Percentiles rank a stretch among this genome's conserved stretches.
These are phyloP conservation scores for Drosophila insularis DNA, from an alignment of 1,140 invertebrate species.

Conservation along the genomic window DNA sequence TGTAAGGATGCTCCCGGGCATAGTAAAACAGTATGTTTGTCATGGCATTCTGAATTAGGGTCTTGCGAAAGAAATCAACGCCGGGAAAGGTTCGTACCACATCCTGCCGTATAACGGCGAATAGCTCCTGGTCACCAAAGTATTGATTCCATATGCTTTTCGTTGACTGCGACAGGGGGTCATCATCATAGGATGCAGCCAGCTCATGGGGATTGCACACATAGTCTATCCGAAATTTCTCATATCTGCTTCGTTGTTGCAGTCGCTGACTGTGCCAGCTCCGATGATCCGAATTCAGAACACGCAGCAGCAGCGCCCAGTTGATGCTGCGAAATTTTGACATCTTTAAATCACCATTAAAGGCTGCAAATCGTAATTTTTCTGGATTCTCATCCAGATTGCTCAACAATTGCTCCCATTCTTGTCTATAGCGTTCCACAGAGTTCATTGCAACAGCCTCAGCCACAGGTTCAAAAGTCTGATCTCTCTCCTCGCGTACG, in stretches of 20 bases:
- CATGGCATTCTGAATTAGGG: conserved; percentile 88
- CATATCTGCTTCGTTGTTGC: conserved; percentile 72
- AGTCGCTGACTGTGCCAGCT: conserved; percentile 73
- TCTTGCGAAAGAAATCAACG: conserved; percentile 89
- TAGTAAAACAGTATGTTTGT: conserved; percentile 86
- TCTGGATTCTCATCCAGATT: conserved; percentile 67
- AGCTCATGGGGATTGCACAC: conserved; percentile 75
- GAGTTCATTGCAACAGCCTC: conserved; percentile 62
- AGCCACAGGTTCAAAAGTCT: conserved; percentile 41
- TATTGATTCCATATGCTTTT: conserved; percentile 92
- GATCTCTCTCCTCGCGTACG: conserved; percentile 53
- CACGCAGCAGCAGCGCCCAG: conserved; percentile 82
- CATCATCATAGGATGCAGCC: conserved; percentile 49
- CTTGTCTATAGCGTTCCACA: conserved; percentile 75
- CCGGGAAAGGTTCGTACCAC: conserved; percentile 91
- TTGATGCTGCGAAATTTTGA: conserved; percentile 83
- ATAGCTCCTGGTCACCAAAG: conserved; percentile 90
- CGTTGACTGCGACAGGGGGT: conserved; percentile 75
- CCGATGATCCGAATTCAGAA: conserved; percentile 73
- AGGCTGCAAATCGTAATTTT: conserved; percentile 66
- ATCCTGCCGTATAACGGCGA: conserved; percentile 89
- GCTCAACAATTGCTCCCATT: conserved; percentile 76
- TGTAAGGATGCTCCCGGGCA: conserved; percentile 87
- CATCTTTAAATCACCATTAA: conserved; percentile 82
- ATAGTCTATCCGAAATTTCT: conserved; percentile 74